Percentiles rank a stretch among this genome's conserved stretches.
Conservation (phyloP, 2,888 invertebrate species). For the Cremastinae sp. region DNA sequence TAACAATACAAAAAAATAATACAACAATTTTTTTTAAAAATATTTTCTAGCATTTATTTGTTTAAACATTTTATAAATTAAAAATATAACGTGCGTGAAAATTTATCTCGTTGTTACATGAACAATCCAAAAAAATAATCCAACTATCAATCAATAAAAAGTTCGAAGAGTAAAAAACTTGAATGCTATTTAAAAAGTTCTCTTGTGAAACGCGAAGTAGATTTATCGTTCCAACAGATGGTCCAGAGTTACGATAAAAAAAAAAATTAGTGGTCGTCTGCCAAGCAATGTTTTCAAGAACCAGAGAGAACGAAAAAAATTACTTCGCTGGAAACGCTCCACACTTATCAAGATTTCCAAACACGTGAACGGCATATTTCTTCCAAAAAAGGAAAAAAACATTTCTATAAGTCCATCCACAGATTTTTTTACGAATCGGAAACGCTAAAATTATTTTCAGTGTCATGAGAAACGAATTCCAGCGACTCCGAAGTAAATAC, state of each 20-base stretch:
- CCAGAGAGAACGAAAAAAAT: background rate
- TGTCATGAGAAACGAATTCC: too few species aligned
- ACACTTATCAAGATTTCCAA: background rate
- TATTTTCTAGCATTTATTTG: background rate
- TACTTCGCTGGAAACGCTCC: constrained; percentile 2
- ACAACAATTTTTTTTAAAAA: too few species aligned
- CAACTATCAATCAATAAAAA: constrained; percentile 4
- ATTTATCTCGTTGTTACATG: too few species aligned
- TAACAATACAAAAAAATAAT: too few species aligned
- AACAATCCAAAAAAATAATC: background rate
- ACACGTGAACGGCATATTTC: background rate
- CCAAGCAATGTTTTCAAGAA: background rate
- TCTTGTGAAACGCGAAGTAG: background rate
- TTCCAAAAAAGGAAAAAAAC: too few species aligned
- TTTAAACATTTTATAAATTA: too few species aligned
- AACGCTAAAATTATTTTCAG: too few species aligned
- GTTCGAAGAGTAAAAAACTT: background rate
- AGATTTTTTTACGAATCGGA: too few species aligned
- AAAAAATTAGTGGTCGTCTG: background rate
- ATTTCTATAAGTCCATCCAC: too few species aligned
- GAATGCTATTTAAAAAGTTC: background rate
- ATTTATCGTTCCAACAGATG: constrained; percentile 50
- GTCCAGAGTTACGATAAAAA: constrained; percentile 15
- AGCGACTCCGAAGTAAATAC: too few species aligned
- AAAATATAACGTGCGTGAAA: too few species aligned